Evolutionary conservation across 2,113 vertebrate species (phyloP).

Genomic region (Sinocyclocheilus anophthalmus): DNA sequence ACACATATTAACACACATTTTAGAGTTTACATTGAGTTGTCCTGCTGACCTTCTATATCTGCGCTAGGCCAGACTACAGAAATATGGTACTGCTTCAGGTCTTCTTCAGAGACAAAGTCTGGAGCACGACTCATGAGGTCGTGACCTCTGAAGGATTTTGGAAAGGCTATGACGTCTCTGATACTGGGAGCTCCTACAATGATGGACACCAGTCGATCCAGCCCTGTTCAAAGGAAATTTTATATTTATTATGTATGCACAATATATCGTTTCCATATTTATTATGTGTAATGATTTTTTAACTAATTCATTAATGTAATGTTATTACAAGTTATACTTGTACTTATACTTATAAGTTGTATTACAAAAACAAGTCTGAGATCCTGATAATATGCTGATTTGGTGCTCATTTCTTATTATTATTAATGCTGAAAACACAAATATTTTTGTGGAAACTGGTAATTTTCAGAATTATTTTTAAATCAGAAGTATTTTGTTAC

Average conservation of each 20-base stretch:
- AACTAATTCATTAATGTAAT: not conserved
- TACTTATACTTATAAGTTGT: no score
- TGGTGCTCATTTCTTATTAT: not conserved
- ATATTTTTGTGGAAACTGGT: no score
- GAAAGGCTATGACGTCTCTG: slow-evolving; percentile 96
- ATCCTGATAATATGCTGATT: not conserved
- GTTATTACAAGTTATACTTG: no score
- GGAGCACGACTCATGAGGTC: slow-evolving; percentile 93
- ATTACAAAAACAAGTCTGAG: no score
- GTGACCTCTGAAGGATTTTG: slow-evolving; percentile 90
- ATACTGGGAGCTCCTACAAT: slow-evolving; percentile 86
- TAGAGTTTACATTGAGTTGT: slow-evolving; percentile 3
- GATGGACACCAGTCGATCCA: slow-evolving; percentile 91
- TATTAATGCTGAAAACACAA: not conserved
- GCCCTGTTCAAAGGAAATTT: slow-evolving; percentile 71
- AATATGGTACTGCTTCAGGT: slow-evolving; percentile 87
- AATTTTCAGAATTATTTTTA: not conserved
- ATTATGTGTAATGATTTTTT: not conserved
- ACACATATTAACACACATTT: not conserved
- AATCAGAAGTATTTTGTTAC: not conserved
- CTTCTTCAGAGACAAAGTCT: slow-evolving; percentile 81
- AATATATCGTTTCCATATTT: not conserved
- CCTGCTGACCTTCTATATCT: slow-evolving; percentile 15
- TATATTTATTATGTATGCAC: not conserved
- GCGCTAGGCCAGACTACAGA: slow-evolving; percentile 79